Conservation (phyloP, 2,888 invertebrate species). For the Nephrotoma appendiculata region DNA sequence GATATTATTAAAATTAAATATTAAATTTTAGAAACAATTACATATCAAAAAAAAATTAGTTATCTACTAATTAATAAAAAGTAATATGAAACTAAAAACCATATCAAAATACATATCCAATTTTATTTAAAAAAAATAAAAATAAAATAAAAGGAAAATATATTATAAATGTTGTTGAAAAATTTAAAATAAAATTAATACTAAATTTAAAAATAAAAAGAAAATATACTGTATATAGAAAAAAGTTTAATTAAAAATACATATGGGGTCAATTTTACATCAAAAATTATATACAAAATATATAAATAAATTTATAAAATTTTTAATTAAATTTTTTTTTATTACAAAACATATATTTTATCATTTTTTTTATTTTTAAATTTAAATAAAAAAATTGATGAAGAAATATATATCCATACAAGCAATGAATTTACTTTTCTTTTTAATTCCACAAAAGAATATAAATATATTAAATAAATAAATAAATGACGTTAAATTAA, state of each 20-base stretch:
- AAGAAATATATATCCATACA: background rate
- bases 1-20: background rate
- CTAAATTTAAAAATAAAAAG: background rate
- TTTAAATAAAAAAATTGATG: background rate
- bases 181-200: background rate
- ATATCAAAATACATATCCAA: slow-evolving; percentile 4
- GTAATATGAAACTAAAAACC: background rate
- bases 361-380: background rate
- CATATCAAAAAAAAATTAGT: background rate
- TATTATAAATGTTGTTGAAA: background rate
- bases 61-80: background rate
- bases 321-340: background rate
- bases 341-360: background rate
- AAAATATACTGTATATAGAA: background rate
- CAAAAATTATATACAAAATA: background rate
- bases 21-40: background rate
- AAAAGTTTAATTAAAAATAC: background rate
- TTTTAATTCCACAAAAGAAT: too few relatives aligned
- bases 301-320: background rate
- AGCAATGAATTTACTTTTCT: background rate
- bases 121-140: background rate
- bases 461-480: background rate
- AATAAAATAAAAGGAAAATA: background rate
- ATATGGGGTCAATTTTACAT: background rate
- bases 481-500: background rate